These are phyloP conservation scores for Drosophila pseudotakahashii DNA, from an alignment of 2,888 invertebrate species.

Conservation along the genomic window DNA sequence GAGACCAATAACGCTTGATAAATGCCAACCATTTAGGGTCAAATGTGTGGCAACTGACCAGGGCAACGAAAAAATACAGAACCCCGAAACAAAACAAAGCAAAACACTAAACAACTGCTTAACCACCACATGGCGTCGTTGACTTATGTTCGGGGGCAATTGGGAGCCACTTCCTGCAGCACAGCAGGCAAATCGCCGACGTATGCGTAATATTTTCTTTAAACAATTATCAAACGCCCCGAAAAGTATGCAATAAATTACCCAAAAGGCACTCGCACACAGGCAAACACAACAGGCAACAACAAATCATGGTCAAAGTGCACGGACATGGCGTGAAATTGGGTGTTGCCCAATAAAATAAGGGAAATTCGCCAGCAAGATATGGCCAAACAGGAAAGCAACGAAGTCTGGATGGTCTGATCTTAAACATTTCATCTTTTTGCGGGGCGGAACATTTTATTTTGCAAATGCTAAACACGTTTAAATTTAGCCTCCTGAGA, in stretches of 20 bases:
- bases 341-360: constrained; percentile 63
- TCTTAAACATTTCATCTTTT: background rate
- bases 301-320: constrained; percentile 74
- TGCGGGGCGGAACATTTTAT: background rate
- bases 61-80: constrained; percentile 16
- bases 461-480: constrained; percentile 3
- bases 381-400: background rate
- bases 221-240: constrained; percentile 76
- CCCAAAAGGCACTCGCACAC: constrained; percentile 48
- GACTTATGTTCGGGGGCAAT: constrained; percentile 58
- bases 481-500: background rate
- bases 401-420: constrained; percentile 50
- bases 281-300: constrained; percentile 28
- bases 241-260: constrained; percentile 72
- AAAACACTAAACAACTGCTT: constrained; percentile 29
- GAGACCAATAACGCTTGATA: constrained; percentile 82
- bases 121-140: constrained; percentile 59
- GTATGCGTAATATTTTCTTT: constrained; percentile 78
- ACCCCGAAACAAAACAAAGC: constrained; percentile 18
- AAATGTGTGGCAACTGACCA: constrained; percentile 66
- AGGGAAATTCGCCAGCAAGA: constrained; percentile 18
- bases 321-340: constrained; percentile 50
- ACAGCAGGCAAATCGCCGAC: constrained; percentile 58
- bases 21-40: constrained; percentile 81
- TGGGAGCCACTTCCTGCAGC: constrained; percentile 25